Evolutionary conservation across 2,888 invertebrate genomes (phyloP).

Genomic region (Oligia latruncula): DNA sequence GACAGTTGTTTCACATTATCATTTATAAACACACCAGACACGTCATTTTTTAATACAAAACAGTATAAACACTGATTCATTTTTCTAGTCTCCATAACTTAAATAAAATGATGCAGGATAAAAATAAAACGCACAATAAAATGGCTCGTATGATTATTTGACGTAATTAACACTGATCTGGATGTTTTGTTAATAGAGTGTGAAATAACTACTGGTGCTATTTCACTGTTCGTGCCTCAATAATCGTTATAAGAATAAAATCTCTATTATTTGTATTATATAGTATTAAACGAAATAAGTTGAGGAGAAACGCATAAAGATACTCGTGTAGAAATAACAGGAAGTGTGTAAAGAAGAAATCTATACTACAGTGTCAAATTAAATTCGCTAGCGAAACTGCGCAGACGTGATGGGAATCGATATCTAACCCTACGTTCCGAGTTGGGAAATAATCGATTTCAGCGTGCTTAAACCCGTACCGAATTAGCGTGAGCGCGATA

Average conservation of each 20-base stretch:
- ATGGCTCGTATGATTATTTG: neutral
- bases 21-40: conserved; percentile 9
- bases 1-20: conserved; percentile 44
- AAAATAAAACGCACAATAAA: conserved; percentile 24
- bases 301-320: conserved; percentile 44
- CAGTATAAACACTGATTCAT: conserved; percentile 9
- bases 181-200: conserved; percentile 40
- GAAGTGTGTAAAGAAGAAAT: neutral
- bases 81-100: conserved; percentile 34
- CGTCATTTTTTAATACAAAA: neutral
- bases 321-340: neutral
- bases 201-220: conserved; percentile 80
- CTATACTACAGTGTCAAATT: neutral
- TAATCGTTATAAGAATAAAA: conserved; percentile 72
- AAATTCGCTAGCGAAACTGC: too few relatives aligned
- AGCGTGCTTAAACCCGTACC: too few relatives aligned
- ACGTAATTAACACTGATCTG: conserved; percentile 17
- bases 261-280: conserved; percentile 66
- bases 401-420: too few relatives aligned
- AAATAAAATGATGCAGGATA: conserved; percentile 14
- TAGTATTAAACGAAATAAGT: conserved; percentile 37
- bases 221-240: conserved; percentile 87
- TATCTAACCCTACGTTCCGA: too few relatives aligned
- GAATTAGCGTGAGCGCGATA: too few relatives aligned
- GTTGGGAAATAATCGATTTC: too few relatives aligned